A percentile compares a stretch with the other conserved stretches of the same genome.
These are phyloP conservation scores for Orthosia cruda DNA, from an alignment of 2,888 invertebrate species.

Conservation along the genomic window DNA sequence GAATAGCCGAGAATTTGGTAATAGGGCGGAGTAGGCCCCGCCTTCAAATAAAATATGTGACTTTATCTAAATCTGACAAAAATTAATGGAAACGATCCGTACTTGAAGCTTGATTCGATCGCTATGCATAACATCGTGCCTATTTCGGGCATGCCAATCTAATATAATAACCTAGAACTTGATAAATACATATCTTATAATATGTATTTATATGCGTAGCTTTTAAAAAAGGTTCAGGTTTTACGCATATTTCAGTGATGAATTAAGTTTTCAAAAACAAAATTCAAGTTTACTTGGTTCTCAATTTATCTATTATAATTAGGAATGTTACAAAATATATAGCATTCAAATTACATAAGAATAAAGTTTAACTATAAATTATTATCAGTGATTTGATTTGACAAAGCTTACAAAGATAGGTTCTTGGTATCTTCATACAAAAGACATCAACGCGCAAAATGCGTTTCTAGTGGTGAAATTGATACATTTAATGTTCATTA, in stretches of 20 bases:
- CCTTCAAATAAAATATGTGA: slow-evolving; percentile 47
- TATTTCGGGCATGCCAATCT: slow-evolving; percentile 1
- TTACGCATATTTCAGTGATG: neutral
- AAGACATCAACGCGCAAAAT: slow-evolving; percentile 51
- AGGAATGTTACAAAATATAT: too few species aligned
- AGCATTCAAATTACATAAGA: neutral
- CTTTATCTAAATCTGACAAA: slow-evolving; percentile 35
- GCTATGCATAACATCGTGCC: slow-evolving; percentile 14
- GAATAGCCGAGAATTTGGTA: slow-evolving; percentile 61
- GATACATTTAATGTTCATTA: neutral
- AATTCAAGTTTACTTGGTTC: neutral
- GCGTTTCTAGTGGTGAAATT: neutral
- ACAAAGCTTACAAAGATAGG: neutral
- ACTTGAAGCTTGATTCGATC: slow-evolving; percentile 8
- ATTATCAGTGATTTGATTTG: neutral
- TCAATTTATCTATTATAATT: too few species aligned
- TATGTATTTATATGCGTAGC: neutral
- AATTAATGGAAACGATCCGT: slow-evolving; percentile 30
- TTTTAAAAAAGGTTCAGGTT: neutral
- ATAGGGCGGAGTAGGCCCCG: slow-evolving; percentile 40
- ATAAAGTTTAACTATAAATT: too few species aligned
- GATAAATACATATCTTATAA: neutral
- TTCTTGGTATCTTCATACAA: slow-evolving; percentile 24
- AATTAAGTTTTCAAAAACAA: neutral
- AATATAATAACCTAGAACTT: slow-evolving; percentile 40